Base-by-base conservation (phyloP, 37 sponge, comb jelly and placozoan species). In the Aphrocallistes beatrix region DNA sequence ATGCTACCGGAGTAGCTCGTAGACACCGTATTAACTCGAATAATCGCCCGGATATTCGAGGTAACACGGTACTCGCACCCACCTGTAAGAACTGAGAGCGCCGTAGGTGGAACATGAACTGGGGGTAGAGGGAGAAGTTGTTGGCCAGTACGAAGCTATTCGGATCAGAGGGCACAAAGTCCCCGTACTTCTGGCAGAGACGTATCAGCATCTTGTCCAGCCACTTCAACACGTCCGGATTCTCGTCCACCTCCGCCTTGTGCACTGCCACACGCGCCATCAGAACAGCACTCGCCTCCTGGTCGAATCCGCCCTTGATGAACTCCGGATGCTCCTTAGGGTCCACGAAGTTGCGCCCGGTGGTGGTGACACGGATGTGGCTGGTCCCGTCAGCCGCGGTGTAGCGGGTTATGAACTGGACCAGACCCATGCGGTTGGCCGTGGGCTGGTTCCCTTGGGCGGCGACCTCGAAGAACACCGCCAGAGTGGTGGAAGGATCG, bases 21-120 rank as follows among this genome's bases (percentile, higher is more conserved):
- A 42, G 10, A 42, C 13, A 42, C 45, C 6, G 6, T 42, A 6
- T 6, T 16, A 16, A 42, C 45, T 42, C 6, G 6, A 42, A 42
- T 42, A 42, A 42, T 42, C 45, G 6, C 45, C 49, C 49, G 17
- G 49, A 13, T 47, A 17, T 47, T 13, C 49, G 17, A 17, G 49
- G 49, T 47, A 21, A 13, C 49, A 47, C 49, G 13, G 49, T 47
- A 47, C 17, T 47, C 49, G 49, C 13, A 60, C 75, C 21, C 3
- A 60, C 75, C 86, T 99, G 99, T 34, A 99, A 69, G 91, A 99
- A 99, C 82, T 88, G 96, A 0, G 99, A 99, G 25, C 99, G 86
- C 83, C 99, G 83, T 84, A 99, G 82, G 38, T 99, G 99, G 87
- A 99, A 99, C 94, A 99, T 92, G 83, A 99, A 99, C 96, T 96